A percentile compares a stretch with the other conserved stretches of the same genome.
phyloP scores from a whole-genome alignment of 2,888 invertebrate genomes.

The Cryptophagus acutangulus region DNA sequence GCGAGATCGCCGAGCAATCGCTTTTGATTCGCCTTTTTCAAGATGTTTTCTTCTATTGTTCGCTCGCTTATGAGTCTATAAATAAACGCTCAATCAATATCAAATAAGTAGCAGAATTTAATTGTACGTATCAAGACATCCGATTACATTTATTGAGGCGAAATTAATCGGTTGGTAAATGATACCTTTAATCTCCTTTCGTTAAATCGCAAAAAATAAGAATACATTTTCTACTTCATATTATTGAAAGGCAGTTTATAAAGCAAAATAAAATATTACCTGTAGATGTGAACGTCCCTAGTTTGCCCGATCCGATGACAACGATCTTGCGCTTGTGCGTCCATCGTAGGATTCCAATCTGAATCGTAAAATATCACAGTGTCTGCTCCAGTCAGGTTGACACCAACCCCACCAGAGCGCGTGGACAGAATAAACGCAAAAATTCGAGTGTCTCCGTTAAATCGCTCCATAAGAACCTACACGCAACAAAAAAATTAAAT shows the following conservation, averaged over 20 bases:
- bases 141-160: slow-evolving; percentile 7
- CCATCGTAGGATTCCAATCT: slow-evolving; percentile 99
- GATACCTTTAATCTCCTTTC: slow-evolving; percentile 21
- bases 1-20: slow-evolving; percentile 92
- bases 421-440: slow-evolving; percentile 98
- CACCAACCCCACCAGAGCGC: slow-evolving; percentile 94
- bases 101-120: slow-evolving; percentile 1
- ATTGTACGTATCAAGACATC: slow-evolving; percentile 11
- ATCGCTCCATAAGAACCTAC: slow-evolving; percentile 88
- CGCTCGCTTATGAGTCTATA: slow-evolving; percentile 87
- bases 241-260: slow-evolving; percentile 18
- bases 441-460: slow-evolving; percentile 90
- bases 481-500: slow-evolving; percentile 7
- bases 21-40: slow-evolving; percentile 98
- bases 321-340: slow-evolving; percentile 93
- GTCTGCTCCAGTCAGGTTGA: slow-evolving; percentile 98
- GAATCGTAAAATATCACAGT: slow-evolving; percentile 99
- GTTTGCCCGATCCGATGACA: slow-evolving; percentile 99
- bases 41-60: slow-evolving; percentile 98
- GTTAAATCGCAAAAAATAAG: slow-evolving; percentile 19
- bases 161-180: slow-evolving; percentile 16
- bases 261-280: slow-evolving; percentile 41
- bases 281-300: slow-evolving; percentile 95
- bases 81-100: slow-evolving; percentile 14
- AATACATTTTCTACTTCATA: slow-evolving; percentile 22